Evolutionary conservation across 2,797 vertebrate genomes (phyloP), one percentile per base, ranked within the genome.

Genomic region (Sarcoramphus papa): DNA sequence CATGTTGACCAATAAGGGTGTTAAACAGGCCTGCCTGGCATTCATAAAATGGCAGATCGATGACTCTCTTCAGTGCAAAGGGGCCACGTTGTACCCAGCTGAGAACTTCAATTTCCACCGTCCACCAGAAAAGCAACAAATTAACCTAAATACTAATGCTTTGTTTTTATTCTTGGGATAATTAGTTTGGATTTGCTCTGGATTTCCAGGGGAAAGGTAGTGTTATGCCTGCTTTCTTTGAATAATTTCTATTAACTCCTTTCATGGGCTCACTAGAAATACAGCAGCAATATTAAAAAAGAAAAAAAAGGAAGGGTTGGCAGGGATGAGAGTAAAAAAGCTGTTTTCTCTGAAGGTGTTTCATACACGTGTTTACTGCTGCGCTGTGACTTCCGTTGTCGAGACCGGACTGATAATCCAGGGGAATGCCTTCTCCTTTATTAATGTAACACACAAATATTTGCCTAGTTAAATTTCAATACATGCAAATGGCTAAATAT

Each of bases 301-400:
- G 4, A 3, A 10, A 51, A 24, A 48, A 45, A 25, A 5, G 4
- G 7, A 45, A 72, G 1, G 1, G 3, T 40, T 82, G 8, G 10
- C 35, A 91, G 10, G 15, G 12, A 20, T 47, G 27, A 68, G n/a
- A 88, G 3, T 16, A 35, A 80, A 94, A 84, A 47, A n/a, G 4
- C 2, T 56, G 15, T 41, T 84, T 95, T 74, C 43, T 87, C 21
- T 76, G 51, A 62, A 73, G 35, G n/a, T 64, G 21, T 73, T 78
- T n/a, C 43, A 74, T 35, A 27, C 28, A 45, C 2, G 1, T 83
- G 5, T 54, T 80, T 78, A 33, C 15, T 83, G 28, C 17, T 8
- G 3, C 40, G 41, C 12, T 80, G 4, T 80, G 28, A 33, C 25
- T 82, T 84, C 31, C 20, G 25, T 37, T 57, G 16, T 33, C 10